A percentile compares a stretch with the other conserved stretches of the same genome.
Evolutionary conservation across 2,113 vertebrate species (phyloP).

Genomic region (Nothobranchius furzeri): DNA sequence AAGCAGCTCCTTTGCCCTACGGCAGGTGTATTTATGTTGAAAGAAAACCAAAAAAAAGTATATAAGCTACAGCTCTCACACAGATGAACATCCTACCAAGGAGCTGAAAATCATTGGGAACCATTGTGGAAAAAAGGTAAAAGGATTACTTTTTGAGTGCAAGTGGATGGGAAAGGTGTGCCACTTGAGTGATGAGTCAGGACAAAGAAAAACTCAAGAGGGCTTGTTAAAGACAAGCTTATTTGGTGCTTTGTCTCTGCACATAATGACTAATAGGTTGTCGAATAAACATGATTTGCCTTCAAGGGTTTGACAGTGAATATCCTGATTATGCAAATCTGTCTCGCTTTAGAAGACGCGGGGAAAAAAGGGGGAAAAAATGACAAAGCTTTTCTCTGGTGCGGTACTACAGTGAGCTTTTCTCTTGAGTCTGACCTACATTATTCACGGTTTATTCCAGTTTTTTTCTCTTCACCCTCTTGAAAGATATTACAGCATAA

Average conservation of each 20-base stretch:
- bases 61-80: conserved; percentile 23
- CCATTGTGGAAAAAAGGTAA: not conserved
- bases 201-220: conserved; percentile 37
- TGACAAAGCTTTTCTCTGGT: conserved; percentile 57
- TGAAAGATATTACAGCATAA: conserved; percentile 43
- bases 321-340: conserved; percentile 68
- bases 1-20: conserved; percentile 55
- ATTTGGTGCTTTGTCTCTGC: conserved; percentile 56
- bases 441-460: conserved; percentile 45
- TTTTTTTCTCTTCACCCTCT: conserved; percentile 26
- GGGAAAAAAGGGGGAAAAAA: conserved; percentile 42
- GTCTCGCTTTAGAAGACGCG: conserved; percentile 32
- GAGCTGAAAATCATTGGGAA: conserved; percentile 17
- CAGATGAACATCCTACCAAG: conserved; percentile 35
- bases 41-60: conserved; percentile 44
- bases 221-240: conserved; percentile 45
- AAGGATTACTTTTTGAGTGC: conserved; percentile 1
- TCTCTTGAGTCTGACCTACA: conserved; percentile 56
- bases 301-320: conserved; percentile 68
- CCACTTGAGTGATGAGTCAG: conserved; percentile 27
- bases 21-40: conserved; percentile 64
- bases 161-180: conserved; percentile 20
- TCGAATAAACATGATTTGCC: conserved; percentile 65
- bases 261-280: conserved; percentile 54
- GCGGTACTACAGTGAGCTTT: conserved; percentile 26